Conservation (phyloP, 2,113 vertebrate species). For the Pollimyrus isidori region DNA sequence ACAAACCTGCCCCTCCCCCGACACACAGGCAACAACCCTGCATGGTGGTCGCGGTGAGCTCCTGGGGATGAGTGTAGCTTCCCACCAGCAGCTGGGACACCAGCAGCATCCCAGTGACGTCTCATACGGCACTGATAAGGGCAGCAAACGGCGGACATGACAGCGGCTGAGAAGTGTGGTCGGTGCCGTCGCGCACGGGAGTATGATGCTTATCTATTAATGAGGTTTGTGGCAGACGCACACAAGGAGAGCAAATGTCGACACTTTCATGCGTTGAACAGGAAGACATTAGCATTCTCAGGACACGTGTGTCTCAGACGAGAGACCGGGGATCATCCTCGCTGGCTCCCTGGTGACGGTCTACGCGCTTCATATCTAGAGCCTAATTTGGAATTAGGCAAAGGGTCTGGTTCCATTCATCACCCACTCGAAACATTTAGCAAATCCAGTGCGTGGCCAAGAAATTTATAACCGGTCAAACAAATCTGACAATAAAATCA, state of each 20-base stretch:
- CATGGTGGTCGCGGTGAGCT: too few species aligned
- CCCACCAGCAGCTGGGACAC: not conserved
- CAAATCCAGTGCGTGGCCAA: not conserved
- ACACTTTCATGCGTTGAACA: not conserved
- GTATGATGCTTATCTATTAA: not conserved
- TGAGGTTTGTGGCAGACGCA: not conserved
- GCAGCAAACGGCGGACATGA: not conserved
- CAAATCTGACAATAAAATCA: constrained; percentile 10
- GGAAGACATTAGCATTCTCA: not conserved
- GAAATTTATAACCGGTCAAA: not conserved
- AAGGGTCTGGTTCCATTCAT: not conserved
- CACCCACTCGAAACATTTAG: not conserved
- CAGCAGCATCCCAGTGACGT: not conserved
- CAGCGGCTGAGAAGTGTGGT: not conserved
- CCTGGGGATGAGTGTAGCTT: not conserved
- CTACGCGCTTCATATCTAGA: not conserved
- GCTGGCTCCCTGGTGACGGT: not conserved
- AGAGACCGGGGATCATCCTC: not conserved
- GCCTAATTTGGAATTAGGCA: not conserved
- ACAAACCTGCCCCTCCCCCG: not conserved
- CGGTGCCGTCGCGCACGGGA: not conserved
- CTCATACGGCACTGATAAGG: not conserved
- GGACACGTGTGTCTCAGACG: not conserved
- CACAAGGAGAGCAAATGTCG: not conserved
- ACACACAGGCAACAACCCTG: not conserved